These are phyloP conservation scores for Drosophila rhopaloa DNA, from an alignment of 1,140 invertebrate species.

Conservation along the genomic window DNA sequence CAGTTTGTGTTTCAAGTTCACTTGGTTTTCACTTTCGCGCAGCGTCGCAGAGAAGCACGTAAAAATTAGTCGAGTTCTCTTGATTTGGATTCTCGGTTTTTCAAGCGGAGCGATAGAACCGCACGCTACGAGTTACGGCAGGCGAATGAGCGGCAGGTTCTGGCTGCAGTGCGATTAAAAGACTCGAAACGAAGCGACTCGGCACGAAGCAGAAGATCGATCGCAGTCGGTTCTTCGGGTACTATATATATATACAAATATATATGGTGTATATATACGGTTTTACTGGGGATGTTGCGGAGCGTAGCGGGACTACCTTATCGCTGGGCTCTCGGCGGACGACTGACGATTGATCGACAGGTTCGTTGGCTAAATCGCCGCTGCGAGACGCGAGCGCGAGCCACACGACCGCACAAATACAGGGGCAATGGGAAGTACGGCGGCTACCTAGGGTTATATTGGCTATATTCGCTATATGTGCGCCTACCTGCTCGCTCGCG, in stretches of 20 bases:
- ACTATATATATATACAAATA: background rate
- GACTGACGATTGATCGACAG: conserved; percentile 84
- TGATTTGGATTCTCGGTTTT: conserved; percentile 24
- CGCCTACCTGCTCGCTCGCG: conserved; percentile 16
- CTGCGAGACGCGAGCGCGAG: conserved; percentile 68
- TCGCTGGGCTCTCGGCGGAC: conserved; percentile 78
- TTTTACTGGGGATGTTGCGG: conserved; percentile 17
- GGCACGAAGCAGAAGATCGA: conserved; percentile 48
- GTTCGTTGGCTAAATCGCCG: conserved; percentile 82
- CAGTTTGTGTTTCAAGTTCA: conserved; percentile 48
- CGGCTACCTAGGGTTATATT: conserved; percentile 16
- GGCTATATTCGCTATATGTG: conserved; percentile 11
- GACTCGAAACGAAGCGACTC: conserved; percentile 39
- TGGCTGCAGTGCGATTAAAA: conserved; percentile 76
- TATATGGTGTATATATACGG: background rate
- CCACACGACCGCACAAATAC: conserved; percentile 74
- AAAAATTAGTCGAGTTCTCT: conserved; percentile 29
- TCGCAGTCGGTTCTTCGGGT: conserved; percentile 17
- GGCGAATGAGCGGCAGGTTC: conserved; percentile 73
- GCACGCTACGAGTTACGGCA: conserved; percentile 71
- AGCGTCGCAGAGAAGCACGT: conserved; percentile 61
- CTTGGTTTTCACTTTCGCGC: conserved; percentile 73
- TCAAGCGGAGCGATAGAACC: conserved; percentile 47
- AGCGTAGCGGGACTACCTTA: conserved; percentile 65
- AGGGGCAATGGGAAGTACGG: background rate